These are phyloP conservation scores for Gymnopithys bicolor DNA, from an alignment of 2,797 vertebrate species.

Conservation along the genomic window DNA sequence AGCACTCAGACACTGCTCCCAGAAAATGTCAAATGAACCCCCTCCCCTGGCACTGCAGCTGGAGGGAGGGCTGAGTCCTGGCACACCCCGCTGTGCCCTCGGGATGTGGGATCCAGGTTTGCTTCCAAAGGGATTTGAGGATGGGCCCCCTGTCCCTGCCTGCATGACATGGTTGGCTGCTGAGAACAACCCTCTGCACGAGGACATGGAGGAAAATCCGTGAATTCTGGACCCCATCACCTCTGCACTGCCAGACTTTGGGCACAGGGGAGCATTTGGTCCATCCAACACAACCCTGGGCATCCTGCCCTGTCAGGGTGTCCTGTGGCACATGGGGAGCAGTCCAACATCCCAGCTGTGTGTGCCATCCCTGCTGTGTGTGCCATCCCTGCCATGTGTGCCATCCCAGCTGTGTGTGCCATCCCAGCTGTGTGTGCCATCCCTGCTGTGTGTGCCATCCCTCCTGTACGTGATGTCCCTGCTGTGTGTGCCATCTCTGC, in stretches of 20 bases:
- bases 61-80: background rate
- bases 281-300: accelerated
- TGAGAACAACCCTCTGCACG: background rate
- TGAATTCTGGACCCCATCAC: background rate
- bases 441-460: background rate
- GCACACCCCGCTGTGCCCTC: accelerated
- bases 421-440: background rate
- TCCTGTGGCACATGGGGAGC: background rate
- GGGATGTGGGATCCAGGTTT: background rate
- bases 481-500: background rate
- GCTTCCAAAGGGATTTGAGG: background rate
- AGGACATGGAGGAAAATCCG: accelerated
- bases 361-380: accelerated
- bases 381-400: no score
- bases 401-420: no score
- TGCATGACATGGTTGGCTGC: background rate
- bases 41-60: background rate
- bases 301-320: background rate
- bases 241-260: background rate
- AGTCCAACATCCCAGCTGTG: background rate
- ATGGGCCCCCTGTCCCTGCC: accelerated
- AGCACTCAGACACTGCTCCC: background rate
- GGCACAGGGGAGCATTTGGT: accelerated
- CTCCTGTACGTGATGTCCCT: accelerated
- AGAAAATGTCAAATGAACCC: background rate